Conservation (phyloP, 2,797 vertebrate genomes). For the Schizopygopsis pylzovi region DNA sequence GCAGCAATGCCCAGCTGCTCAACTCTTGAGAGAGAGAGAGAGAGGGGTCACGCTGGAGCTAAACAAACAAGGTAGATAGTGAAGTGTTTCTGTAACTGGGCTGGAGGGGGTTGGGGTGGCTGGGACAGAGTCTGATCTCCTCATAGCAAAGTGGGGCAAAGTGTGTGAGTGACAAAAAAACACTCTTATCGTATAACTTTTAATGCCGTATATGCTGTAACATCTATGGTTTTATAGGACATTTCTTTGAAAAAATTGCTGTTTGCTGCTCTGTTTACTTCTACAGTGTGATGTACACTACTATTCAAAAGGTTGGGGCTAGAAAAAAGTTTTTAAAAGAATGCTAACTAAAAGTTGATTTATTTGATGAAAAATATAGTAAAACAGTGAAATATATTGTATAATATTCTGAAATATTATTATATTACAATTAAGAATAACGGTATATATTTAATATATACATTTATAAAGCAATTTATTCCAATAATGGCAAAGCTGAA, state of each 20-base stretch:
- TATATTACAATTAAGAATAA: neutral
- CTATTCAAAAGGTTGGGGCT: neutral
- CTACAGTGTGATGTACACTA: neutral
- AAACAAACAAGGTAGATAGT: constrained; percentile 57
- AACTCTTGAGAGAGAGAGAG: constrained; percentile 35
- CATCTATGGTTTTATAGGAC: too few relatives aligned
- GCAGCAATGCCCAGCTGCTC: constrained; percentile 55
- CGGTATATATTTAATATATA: neutral
- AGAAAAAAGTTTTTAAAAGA: neutral
- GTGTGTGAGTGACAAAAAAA: constrained; percentile 38
- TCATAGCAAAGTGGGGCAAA: constrained; percentile 29
- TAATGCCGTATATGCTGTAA: constrained; percentile 36
- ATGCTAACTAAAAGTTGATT: neutral
- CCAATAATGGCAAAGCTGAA: neutral
- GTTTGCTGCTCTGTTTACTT: neutral
- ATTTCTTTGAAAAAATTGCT: too few relatives aligned
- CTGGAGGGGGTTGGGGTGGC: constrained; percentile 45
- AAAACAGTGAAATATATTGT: neutral
- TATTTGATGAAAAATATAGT: neutral
- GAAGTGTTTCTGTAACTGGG: constrained; percentile 50
- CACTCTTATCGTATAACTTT: neutral
- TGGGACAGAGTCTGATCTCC: constrained; percentile 25
- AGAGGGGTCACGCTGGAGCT: constrained; percentile 54
- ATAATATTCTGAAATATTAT: neutral
- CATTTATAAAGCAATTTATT: neutral